Evolutionary conservation across 2,888 invertebrate genomes (phyloP).

Genomic region (Bombylius discolor): DNA sequence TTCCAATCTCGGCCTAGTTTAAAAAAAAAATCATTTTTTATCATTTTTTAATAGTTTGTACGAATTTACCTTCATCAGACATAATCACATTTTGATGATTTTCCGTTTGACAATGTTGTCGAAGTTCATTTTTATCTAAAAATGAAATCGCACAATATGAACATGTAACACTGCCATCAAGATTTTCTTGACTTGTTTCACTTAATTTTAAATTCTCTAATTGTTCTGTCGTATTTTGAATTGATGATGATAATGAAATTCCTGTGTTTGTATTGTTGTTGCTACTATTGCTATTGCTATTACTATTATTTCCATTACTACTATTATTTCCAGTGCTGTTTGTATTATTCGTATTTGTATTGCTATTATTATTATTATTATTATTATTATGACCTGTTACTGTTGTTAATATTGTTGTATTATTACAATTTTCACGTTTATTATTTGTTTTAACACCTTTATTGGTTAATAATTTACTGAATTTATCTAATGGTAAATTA

Average conservation of each 20-base stretch:
- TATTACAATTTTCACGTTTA: conserved; percentile 16
- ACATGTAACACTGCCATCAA: conserved; percentile 34
- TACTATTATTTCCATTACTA: not conserved
- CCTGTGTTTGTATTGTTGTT: not conserved
- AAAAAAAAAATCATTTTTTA: not conserved
- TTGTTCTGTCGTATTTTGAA: not conserved
- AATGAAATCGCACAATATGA: conserved; percentile 46
- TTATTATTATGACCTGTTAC: conserved; percentile 10
- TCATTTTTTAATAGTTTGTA: not conserved
- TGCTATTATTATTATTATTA: conserved; percentile 16
- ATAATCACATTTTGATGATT: conserved; percentile 51
- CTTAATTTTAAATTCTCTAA: conserved; percentile 8
- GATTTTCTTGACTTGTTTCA: conserved; percentile 10
- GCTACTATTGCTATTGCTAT: conserved; percentile 6
- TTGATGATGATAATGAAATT: not conserved
- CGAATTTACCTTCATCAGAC: conserved; percentile 47
- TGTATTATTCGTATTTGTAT: too few relatives aligned
- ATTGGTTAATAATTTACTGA: conserved; percentile 31
- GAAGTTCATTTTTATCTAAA: conserved; percentile 40
- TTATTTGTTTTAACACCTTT: conserved; percentile 27
- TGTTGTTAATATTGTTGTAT: not conserved
- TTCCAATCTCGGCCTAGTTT: conserved; percentile 46
- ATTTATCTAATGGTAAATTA: conserved; percentile 33
- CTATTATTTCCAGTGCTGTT: not conserved
- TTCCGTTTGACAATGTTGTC: conserved; percentile 48